Evolutionary conservation across 2,888 invertebrate species (phyloP).

Genomic region (Sinhomidia bicolor): DNA sequence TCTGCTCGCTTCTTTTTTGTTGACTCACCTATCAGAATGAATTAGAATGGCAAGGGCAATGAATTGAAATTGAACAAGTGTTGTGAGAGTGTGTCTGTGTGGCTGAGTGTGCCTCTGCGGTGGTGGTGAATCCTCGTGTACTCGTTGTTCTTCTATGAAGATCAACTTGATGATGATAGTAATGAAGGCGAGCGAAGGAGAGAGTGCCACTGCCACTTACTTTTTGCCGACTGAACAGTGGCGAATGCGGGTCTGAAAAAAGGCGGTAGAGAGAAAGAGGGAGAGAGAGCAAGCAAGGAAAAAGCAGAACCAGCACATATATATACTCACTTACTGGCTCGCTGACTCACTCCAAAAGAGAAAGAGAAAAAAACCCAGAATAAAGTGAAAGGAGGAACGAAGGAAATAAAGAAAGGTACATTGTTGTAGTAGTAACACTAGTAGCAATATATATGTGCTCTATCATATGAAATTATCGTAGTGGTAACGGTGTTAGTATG

Average conservation of each 20-base stretch:
- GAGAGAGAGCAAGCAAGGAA: slow-evolving; percentile 54
- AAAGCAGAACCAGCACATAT: too few species aligned
- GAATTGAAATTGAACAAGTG: not conserved
- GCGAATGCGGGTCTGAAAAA: slow-evolving; percentile 59
- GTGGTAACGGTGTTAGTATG: not conserved
- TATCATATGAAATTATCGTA: slow-evolving; percentile 36
- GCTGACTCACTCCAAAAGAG: slow-evolving; percentile 33
- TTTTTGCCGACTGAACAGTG: slow-evolving; percentile 61
- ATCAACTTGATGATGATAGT: slow-evolving; percentile 24
- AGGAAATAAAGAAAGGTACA: not conserved
- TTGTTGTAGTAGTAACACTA: too few species aligned
- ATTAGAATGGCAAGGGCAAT: not conserved
- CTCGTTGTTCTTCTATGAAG: not conserved
- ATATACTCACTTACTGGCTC: not conserved
- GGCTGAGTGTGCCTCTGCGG: too few species aligned
- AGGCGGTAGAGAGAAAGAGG: slow-evolving; percentile 59
- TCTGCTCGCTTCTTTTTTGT: not conserved
- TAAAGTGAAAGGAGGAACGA: too few species aligned
- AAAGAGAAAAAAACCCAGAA: slow-evolving; percentile 12
- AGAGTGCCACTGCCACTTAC: slow-evolving; percentile 65
- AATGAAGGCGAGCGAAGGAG: slow-evolving; percentile 38
- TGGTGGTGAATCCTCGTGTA: not conserved
- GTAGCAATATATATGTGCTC: not conserved
- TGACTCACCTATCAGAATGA: not conserved
- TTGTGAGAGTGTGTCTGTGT: too few species aligned